These are phyloP conservation scores for Dryomyza anilis DNA, from an alignment of 2,888 invertebrate species.

Conservation along the genomic window DNA sequence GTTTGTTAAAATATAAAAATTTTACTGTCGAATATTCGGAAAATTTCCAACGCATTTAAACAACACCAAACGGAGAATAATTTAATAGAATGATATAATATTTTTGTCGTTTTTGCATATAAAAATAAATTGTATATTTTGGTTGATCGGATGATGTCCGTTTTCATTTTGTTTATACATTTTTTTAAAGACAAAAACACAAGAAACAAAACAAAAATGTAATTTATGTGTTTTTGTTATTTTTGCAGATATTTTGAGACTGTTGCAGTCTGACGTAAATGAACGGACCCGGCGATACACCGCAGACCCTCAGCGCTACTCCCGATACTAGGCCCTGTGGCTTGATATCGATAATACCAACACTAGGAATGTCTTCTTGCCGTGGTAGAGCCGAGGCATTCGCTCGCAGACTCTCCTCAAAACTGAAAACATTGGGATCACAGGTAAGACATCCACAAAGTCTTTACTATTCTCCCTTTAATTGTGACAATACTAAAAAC, in stretches of 20 bases:
- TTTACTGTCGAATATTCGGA: neutral
- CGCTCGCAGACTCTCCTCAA: conserved; percentile 76
- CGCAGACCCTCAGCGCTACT: conserved; percentile 54
- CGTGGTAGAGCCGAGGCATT: conserved; percentile 81
- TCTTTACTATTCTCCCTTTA: neutral
- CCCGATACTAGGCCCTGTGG: conserved; percentile 67
- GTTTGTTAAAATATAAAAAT: neutral
- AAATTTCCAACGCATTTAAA: neutral
- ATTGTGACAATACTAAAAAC: neutral
- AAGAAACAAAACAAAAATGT: conserved; percentile 28
- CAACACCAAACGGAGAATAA: neutral
- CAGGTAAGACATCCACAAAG: conserved; percentile 50
- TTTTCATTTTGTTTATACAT: neutral
- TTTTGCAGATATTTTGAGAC: conserved; percentile 41
- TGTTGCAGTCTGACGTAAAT: conserved; percentile 55
- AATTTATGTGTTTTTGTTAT: conserved; percentile 31
- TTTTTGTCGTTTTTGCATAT: neutral
- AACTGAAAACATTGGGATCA: conserved; percentile 73
- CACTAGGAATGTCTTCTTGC: conserved; percentile 74
- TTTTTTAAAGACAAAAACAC: neutral
- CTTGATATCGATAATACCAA: conserved; percentile 71
- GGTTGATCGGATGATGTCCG: neutral
- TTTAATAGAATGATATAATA: neutral
- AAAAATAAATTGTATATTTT: neutral
- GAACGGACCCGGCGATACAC: conserved; percentile 59